These are phyloP conservation scores for Silurus meridionalis DNA, from an alignment of 2,113 vertebrate genomes.

Conservation along the genomic window DNA sequence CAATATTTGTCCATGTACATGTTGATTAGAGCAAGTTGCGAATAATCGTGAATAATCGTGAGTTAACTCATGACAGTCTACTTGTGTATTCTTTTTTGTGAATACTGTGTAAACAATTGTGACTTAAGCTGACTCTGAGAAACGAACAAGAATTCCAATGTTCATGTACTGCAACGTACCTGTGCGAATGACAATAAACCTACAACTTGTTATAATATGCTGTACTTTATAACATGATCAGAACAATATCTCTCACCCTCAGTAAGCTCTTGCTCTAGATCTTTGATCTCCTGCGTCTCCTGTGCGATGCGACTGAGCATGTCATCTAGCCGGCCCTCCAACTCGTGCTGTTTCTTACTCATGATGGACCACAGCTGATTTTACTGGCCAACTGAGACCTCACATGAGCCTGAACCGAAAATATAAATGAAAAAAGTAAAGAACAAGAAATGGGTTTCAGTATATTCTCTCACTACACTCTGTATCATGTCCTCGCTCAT, in stretches of 20 bases:
- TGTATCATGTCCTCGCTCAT: neutral
- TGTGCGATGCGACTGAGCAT: conserved; percentile 85
- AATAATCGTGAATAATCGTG: no score
- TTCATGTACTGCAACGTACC: no score
- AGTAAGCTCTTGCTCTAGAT: conserved; percentile 92
- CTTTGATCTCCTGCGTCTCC: conserved; percentile 91
- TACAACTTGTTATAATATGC: neutral
- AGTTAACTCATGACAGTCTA: no score
- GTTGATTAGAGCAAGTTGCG: no score
- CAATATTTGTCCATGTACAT: no score
- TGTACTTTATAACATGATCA: neutral
- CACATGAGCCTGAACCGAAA: conserved; percentile 72
- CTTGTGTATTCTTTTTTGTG: no score
- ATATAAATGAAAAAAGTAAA: neutral
- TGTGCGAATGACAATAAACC: no score
- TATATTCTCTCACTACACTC: neutral
- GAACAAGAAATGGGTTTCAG: neutral
- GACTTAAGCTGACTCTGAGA: no score
- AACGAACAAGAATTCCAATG: no score
- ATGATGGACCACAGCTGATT: conserved; percentile 79
- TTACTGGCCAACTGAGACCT: conserved; percentile 73
- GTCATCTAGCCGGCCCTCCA: conserved; percentile 83
- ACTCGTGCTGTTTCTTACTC: conserved; percentile 76
- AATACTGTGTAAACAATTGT: no score
- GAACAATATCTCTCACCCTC: conserved; percentile 73